A percentile compares a stretch with the other conserved stretches of the same genome.
Conservation (phyloP, 2,113 vertebrate genomes). For the Nibea albiflora region DNA sequence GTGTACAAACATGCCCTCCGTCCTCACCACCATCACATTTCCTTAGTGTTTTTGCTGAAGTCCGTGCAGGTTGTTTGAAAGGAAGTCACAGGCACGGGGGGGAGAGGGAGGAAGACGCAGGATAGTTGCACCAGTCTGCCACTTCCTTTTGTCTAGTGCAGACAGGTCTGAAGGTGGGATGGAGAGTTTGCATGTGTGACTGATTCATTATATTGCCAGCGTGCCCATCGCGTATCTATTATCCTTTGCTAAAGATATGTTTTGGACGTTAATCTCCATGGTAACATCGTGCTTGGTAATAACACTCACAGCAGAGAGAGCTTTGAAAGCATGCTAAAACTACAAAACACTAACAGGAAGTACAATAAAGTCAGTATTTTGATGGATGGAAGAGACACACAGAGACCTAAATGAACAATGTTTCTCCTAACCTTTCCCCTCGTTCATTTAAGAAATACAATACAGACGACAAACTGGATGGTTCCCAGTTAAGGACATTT, state of each 20-base stretch:
- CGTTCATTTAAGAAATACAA: not conserved
- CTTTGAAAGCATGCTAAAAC: not conserved
- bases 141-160: not conserved
- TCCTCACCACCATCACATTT: not conserved
- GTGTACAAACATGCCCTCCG: slow-evolving; percentile 2
- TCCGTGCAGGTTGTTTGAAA: slow-evolving; percentile 1
- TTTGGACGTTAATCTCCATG: not conserved
- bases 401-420: not conserved
- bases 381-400: not conserved
- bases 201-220: not conserved
- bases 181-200: not conserved
- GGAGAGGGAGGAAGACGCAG: not conserved
- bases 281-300: not conserved
- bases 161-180: slow-evolving; percentile 7
- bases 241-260: not conserved
- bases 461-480: not conserved
- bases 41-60: slow-evolving; percentile 4
- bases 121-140: slow-evolving; percentile 2
- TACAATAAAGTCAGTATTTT: not conserved
- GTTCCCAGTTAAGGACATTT: not conserved
- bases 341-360: not conserved
- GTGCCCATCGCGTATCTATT: not conserved
- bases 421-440: slow-evolving; percentile 13
- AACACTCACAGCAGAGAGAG: not conserved
- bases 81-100: not conserved